Percentiles rank a stretch among this genome's conserved stretches.
Evolutionary conservation across 2,888 invertebrate genomes (phyloP).

Genomic region (Hydropsyche betteni): DNA sequence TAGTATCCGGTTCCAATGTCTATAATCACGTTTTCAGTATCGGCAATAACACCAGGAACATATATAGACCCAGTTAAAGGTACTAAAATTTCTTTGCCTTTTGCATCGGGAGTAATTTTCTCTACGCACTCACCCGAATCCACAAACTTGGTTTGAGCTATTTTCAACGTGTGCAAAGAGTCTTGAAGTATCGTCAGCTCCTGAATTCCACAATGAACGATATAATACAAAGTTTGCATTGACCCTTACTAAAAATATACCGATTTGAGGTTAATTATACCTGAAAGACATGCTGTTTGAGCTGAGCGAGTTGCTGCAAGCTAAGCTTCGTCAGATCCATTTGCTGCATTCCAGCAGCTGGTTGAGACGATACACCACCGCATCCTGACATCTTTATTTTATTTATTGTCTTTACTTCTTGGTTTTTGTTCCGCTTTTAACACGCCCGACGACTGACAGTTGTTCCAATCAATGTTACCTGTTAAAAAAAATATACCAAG

Average conservation of each 20-base stretch:
- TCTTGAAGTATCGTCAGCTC: conserved; percentile 90
- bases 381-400: too few relatives aligned
- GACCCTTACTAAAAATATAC: not conserved
- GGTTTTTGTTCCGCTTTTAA: too few relatives aligned
- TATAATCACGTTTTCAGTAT: conserved; percentile 87
- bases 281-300: conserved; percentile 89
- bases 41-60: conserved; percentile 88
- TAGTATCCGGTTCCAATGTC: conserved; percentile 98
- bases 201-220: conserved; percentile 60
- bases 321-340: conserved; percentile 83
- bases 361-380: conserved; percentile 53
- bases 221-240: conserved; percentile 18
- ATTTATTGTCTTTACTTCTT: too few relatives aligned
- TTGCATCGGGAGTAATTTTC: conserved; percentile 77
- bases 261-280: conserved; percentile 58
- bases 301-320: conserved; percentile 81
- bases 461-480: too few relatives aligned
- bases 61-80: conserved; percentile 98
- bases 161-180: conserved; percentile 87
- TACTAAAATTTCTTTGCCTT: conserved; percentile 88
- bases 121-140: conserved; percentile 87
- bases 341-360: conserved; percentile 75
- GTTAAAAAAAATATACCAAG: too few relatives aligned
- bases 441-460: too few relatives aligned
- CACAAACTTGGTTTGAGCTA: conserved; percentile 89